Evolutionary conservation across 2,797 vertebrate genomes (phyloP).

Genomic region (Bryconaethiops microstoma): DNA sequence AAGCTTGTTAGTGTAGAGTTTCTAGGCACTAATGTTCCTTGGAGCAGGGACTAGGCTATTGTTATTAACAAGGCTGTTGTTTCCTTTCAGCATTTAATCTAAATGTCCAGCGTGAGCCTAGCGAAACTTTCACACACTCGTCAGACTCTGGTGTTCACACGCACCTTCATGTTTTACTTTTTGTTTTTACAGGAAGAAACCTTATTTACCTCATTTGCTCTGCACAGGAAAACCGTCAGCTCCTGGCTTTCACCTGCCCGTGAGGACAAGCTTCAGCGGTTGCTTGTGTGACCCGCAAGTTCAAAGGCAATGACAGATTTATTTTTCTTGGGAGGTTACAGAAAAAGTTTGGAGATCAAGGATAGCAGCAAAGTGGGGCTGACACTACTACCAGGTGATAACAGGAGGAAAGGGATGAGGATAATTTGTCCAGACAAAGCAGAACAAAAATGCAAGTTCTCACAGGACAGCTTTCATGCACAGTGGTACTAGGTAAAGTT

Average conservation of each 20-base stretch:
- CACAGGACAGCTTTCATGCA: not conserved
- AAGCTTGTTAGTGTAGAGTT: conserved; percentile 6
- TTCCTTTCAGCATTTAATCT: conserved; percentile 11
- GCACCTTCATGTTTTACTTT: conserved; percentile 1
- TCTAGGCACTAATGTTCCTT: not conserved
- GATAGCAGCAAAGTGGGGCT: conserved; percentile 5
- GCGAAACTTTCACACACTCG: not conserved
- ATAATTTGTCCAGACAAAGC: conserved; percentile 10
- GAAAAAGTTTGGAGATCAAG: conserved; percentile 11
- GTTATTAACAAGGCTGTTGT: not conserved
- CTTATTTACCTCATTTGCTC: not conserved
- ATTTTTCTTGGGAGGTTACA: conserved; percentile 14
- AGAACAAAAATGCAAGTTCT: conserved; percentile 6
- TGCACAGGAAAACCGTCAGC: not conserved
- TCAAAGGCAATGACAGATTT: not conserved
- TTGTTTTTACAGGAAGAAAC: conserved; percentile 22
- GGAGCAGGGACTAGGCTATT: not conserved
- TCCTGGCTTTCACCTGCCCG: not conserved
- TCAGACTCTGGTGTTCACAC: conserved; percentile 4
- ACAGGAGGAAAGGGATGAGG: conserved; percentile 19
- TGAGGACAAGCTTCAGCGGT: conserved; percentile 1
- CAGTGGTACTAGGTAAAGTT: not conserved
- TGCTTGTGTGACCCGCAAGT: not conserved
- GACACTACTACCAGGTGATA: conserved; percentile 24
- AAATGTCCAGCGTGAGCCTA: not conserved